These are phyloP conservation scores for Mus caroli DNA, from an alignment of 2,797 vertebrate genomes.

Conservation along the genomic window DNA sequence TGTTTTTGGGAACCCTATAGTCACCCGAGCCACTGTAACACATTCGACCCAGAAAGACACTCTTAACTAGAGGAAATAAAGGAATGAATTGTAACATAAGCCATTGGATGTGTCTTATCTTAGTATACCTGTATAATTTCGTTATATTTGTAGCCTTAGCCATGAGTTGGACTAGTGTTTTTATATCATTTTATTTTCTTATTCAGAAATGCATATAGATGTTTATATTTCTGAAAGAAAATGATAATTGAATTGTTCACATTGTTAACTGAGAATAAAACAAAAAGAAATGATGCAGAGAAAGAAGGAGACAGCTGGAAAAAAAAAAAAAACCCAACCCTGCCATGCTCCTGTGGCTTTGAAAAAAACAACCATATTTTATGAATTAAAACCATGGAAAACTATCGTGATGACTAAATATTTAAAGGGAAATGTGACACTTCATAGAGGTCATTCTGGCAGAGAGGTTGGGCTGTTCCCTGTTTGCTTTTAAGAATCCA, in stretches of 20 bases:
- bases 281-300: constrained; percentile 72
- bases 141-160: constrained; percentile 24
- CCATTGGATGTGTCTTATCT: constrained; percentile 50
- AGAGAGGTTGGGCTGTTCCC: constrained; percentile 42
- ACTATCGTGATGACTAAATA: constrained; percentile 75
- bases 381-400: constrained; percentile 81
- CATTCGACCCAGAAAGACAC: constrained; percentile 13
- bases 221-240: constrained; percentile 48
- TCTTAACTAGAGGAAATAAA: constrained; percentile 48
- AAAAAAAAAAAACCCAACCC: constrained; percentile 65
- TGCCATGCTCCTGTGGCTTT: constrained; percentile 51
- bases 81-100: constrained; percentile 42
- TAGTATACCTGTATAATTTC: constrained; percentile 47
- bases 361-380: constrained; percentile 62
- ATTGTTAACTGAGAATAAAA: constrained; percentile 49
- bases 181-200: constrained; percentile 59
- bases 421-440: constrained; percentile 72
- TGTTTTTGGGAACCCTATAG: constrained; percentile 36
- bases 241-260: constrained; percentile 51
- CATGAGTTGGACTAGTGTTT: constrained; percentile 33
- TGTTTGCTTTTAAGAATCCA: constrained; percentile 59
- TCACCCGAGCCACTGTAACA: background rate
- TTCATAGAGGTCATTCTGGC: constrained; percentile 74
- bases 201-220: constrained; percentile 53
- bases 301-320: constrained; percentile 69